Base-by-base conservation (phyloP, 1,140 invertebrate species). In the Zaprionus africanus region DNA sequence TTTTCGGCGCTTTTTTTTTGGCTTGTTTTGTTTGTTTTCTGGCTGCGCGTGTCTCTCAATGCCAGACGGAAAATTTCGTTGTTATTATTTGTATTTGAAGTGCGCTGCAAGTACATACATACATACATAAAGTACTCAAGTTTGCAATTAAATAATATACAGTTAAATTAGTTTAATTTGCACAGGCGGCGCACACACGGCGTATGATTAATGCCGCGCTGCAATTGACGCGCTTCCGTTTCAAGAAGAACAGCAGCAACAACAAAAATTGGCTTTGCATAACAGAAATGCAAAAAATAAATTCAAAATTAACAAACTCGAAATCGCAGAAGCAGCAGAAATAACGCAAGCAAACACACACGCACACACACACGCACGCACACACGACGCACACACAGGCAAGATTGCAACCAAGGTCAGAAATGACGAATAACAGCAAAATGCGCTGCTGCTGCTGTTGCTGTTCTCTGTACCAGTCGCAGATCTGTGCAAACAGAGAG, bases 351-450 rank as follows among this genome's bases (percentile, higher is more conserved):
- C 43, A 79, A 63, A 69, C 43, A 73, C 41, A 74, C 61, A 62
- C 56, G 79, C 24, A 56, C 53, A 17, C 22, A 54, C 71, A 56
- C 74, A 75, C 65, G 67, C 65, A 53, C 24, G 17, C 22, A 56
- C 71, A 46, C 74, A 79, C 69, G 22, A 75, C 62, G 71, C 79
- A 76, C 51, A 85, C 78, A 77, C 72, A 69, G 56, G 67, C 79
- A 90, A 90, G 86, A 90, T 90, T 90, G 86, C 86, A 90, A 91
- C 87, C 86, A 90, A 90, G 86, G 86, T 90, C 86, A 81, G 74
- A 78, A 86, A 81, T 86, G 86, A 90, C 84, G 86, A 91, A 91
- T 91, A 90, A 91, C 86, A 91, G 82, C 82, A 91, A 91, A 84
- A 88, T 88, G 84, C 84, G 84, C 85, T 88, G 62, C 38, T 61